phyloP scores from a whole-genome alignment of 2,797 vertebrate species.

The Oryzias dopingdopingensis region DNA sequence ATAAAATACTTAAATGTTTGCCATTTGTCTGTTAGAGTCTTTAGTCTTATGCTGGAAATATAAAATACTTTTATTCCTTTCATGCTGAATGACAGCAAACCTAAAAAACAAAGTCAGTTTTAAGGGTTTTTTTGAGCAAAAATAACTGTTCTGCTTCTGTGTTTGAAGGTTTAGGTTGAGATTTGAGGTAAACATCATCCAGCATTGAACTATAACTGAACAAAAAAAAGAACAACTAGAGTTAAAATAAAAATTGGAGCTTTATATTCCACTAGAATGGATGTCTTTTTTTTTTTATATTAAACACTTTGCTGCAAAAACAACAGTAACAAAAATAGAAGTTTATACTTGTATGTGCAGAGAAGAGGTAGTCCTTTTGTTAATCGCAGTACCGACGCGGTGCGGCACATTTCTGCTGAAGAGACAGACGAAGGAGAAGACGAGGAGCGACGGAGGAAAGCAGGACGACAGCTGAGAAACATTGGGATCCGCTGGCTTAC shows the following conservation, averaged over 20 bases:
- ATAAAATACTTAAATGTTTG: too few species aligned
- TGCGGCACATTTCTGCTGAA: constrained; percentile 40
- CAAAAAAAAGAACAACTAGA: constrained; percentile 51
- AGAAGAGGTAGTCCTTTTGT: constrained; percentile 80
- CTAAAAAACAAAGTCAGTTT: too few species aligned
- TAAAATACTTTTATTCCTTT: too few species aligned
- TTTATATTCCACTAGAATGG: background rate
- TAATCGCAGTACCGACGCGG: constrained; percentile 59
- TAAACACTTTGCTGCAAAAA: constrained; percentile 62
- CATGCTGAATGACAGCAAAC: too few species aligned
- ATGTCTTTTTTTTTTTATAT: constrained; percentile 25
- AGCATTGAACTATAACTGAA: constrained; percentile 69
- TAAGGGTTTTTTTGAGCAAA: too few species aligned
- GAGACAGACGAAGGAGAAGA: constrained; percentile 42
- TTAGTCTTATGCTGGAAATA: too few species aligned
- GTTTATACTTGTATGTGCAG: constrained; percentile 42
- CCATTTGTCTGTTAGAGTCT: too few species aligned
- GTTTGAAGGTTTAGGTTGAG: constrained; percentile 49
- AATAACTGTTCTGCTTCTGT: too few species aligned
- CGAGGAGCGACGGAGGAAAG: constrained; percentile 41
- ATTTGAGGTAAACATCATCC: constrained; percentile 70
- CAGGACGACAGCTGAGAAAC: constrained; percentile 44
- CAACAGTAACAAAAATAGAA: constrained; percentile 3
- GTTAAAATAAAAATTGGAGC: constrained; percentile 47
- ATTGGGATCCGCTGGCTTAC: constrained; percentile 63